Evolutionary conservation across 2,113 vertebrate genomes (phyloP), one percentile per base, ranked within the genome.

Genomic region (Callipepla californica): DNA sequence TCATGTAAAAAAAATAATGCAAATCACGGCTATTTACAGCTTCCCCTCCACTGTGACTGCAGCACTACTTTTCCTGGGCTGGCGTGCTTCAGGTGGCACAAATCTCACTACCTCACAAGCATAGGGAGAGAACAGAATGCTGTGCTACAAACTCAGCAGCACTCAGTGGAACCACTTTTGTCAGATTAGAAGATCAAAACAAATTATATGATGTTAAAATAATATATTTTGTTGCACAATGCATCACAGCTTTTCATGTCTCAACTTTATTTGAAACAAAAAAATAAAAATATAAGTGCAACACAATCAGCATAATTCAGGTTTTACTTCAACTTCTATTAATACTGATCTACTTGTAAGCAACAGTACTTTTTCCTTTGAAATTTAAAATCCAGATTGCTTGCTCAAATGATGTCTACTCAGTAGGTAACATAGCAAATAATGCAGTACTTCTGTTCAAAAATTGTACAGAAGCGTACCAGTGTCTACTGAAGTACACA

Each of bases 401-500:
- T 53, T 30, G 51, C 51, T 28, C 51, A 53, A 53, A 30, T 53
- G 26, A 16, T 9, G 16, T 53, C 28, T 30, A 30, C 51, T 53
- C 51, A 25, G 14, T 28, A 8, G 3, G 15, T 53, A 53, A 53
- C 51, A 16, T 28, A 9, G 28, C 16, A 53, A 15, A 17, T 36
- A 84, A 70, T 75, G 34, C 50, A 67, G 11, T 7, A 65, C 18
- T 19, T 70, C 47, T 22, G 11, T 28, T 78, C 34, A 75, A 1
- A 13, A 53, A 48, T 16, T 48, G 53, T n/a, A 16, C 8, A 13
- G 11, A 0, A 59, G 42, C 0, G 2, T n/a, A 50, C 9, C 68
- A 36, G 22, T 5, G 13, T 11, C 34, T 51, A 28, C 6, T 16
- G 4, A 53, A 68, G 76, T 1, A 14, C 22, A 30, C 7, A 34